Percentiles rank a stretch among this genome's conserved stretches.
Evolutionary conservation across 2,113 vertebrate genomes (phyloP).

Genomic region (Catharus minimus): DNA sequence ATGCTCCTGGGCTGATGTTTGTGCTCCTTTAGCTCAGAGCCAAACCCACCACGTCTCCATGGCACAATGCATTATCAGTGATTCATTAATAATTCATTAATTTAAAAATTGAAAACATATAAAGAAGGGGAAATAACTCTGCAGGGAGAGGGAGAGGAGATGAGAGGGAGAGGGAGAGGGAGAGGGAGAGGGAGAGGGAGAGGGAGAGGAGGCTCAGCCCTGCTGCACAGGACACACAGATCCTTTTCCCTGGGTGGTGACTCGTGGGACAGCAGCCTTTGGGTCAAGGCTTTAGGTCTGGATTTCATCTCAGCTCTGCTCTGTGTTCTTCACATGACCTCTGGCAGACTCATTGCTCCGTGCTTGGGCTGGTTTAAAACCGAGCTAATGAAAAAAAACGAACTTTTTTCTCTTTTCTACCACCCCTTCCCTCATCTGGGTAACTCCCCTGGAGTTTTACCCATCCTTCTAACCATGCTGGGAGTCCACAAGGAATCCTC

Average conservation of each 20-base stretch:
- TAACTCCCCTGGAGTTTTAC: not conserved
- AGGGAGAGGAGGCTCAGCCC: not conserved
- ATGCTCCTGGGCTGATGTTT: not conserved
- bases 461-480: not conserved
- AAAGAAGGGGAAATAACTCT: not conserved
- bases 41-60: not conserved
- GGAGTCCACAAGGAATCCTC: not conserved
- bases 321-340: not conserved
- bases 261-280: not conserved
- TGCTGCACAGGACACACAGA: accelerated
- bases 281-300: not conserved
- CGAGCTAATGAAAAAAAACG: not conserved
- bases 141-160: not conserved
- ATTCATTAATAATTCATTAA: not conserved
- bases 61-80: not conserved
- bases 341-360: not conserved
- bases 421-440: not conserved
- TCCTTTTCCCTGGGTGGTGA: not conserved
- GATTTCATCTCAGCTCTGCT: not conserved
- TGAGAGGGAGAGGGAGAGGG: not conserved
- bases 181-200: not conserved
- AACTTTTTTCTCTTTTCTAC: not conserved
- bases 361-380: not conserved
- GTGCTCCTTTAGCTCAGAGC: not conserved
- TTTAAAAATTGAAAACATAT: not conserved